Base-by-base conservation (phyloP, 2,797 vertebrate genomes). In the Acipenser oxyrinchus region DNA sequence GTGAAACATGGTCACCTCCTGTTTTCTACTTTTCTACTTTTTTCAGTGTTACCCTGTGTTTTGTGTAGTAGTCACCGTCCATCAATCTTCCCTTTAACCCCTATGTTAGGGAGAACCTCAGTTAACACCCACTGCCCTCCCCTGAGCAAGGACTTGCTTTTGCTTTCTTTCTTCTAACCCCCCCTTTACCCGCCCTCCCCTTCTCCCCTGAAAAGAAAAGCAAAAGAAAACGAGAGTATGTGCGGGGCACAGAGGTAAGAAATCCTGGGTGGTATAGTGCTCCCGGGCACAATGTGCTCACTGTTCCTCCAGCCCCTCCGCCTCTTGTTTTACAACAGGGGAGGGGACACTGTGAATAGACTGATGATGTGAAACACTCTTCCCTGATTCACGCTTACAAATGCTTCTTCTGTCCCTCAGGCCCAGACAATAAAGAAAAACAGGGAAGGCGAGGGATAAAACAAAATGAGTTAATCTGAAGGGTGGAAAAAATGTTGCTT, bases 51-150 rank as follows among this genome's bases (percentile, higher is more conserved):
- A 78, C 87, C 84, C 84, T 85, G 81, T 76, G 80, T 89, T 90
- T 91, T 91, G 89, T 91, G 81, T 80, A 66, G 80, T 81, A 84
- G 87, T 87, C 86, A 83, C 79, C 83, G 83, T 91, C 94, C 94
- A 97, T 99, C 94, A 95, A 96, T 99, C 95, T 97, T 95, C 68
- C 92, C 90, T 94, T 95, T 94, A 94, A 92, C 89, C 88, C 83
- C 92, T 83, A 70, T 87, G 91, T 92, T 94, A 86, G 84, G 86
- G 76, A 86, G 91, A 86, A 91, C 89, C 85, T 74, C 72, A 75
- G 84, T 87, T 79, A 88, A 93, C 92, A 83, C 88, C 89, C 86
- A 82, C 77, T 87, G 85, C 83, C 79, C 84, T 84, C 86, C 86
- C 80, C 84, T 80, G 37, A 37, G 37, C 37, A 37, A 37, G 37